Conservation (phyloP, 1,140 invertebrate species). For the Solenopsis invicta region DNA sequence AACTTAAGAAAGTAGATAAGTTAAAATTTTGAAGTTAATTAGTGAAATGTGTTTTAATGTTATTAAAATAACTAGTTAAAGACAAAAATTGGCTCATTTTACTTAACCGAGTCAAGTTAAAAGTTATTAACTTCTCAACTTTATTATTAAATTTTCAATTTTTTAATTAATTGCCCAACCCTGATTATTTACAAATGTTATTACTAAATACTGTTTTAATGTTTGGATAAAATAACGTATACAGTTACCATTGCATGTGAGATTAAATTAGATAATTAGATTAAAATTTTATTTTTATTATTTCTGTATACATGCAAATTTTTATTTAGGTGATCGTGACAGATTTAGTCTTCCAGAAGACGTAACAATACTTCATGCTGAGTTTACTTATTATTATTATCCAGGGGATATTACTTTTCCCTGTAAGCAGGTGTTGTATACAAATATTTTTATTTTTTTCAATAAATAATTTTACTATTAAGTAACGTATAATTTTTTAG, state of each 20-base stretch:
- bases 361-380: slow-evolving; percentile 96
- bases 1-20: too few species aligned
- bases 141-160: too few species aligned
- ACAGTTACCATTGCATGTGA: slow-evolving; percentile 60
- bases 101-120: too few species aligned
- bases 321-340: slow-evolving; percentile 93
- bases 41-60: too few species aligned
- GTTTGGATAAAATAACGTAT: slow-evolving; percentile 2
- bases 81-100: too few species aligned
- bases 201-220: slow-evolving; percentile 3
- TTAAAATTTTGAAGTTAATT: too few species aligned
- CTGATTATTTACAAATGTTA: not conserved
- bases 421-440: slow-evolving; percentile 88
- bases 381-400: slow-evolving; percentile 99
- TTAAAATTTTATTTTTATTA: not conserved
- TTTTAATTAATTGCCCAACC: too few species aligned
- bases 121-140: too few species aligned
- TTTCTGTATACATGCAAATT: slow-evolving; percentile 62
- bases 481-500: slow-evolving; percentile 86
- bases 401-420: slow-evolving; percentile 97
- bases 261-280: not conserved
- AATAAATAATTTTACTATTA: slow-evolving; percentile 48
- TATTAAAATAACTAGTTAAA: too few species aligned
- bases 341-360: slow-evolving; percentile 94
- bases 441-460: slow-evolving; percentile 52